phyloP scores from a whole-genome alignment of 2,888 invertebrate genomes.

The Drosophila formosana region DNA sequence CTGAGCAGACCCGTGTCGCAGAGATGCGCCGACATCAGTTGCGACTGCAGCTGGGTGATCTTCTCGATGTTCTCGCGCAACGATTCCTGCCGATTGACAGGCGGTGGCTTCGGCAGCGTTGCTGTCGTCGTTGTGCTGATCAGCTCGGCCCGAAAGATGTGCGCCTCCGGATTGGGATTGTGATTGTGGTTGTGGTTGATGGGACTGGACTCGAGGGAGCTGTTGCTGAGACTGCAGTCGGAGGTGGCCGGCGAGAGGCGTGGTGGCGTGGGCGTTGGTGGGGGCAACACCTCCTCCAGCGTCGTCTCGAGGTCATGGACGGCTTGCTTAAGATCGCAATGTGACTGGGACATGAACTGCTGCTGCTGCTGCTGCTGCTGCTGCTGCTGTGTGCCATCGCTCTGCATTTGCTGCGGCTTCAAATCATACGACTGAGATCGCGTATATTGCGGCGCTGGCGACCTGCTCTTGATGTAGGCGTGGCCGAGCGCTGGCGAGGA shows the following conservation, averaged over 20 bases:
- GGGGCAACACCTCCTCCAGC: slow-evolving; percentile 75
- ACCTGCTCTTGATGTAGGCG: slow-evolving; percentile 58
- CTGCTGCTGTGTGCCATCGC: slow-evolving; percentile 50
- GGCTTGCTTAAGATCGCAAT: slow-evolving; percentile 84
- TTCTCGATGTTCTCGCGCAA: slow-evolving; percentile 85
- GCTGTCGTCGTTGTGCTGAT: slow-evolving; percentile 82
- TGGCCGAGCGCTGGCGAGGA: slow-evolving; percentile 81
- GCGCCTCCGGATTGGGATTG: slow-evolving; percentile 51
- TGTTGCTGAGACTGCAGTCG: slow-evolving; percentile 82
- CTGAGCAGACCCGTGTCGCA: slow-evolving; percentile 72
- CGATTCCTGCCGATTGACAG: slow-evolving; percentile 83
- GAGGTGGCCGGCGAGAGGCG: slow-evolving; percentile 84
- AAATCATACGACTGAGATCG: slow-evolving; percentile 84
- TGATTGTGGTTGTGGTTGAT: slow-evolving; percentile 47
- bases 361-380: slow-evolving; percentile 35
- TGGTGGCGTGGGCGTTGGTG: slow-evolving; percentile 48
- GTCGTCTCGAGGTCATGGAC: slow-evolving; percentile 83
- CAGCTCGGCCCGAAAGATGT: slow-evolving; percentile 84
- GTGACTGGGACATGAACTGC: slow-evolving; percentile 83
- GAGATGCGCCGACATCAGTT: slow-evolving; percentile 85
- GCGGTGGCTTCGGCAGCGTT: slow-evolving; percentile 60
- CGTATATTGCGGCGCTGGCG: slow-evolving; percentile 69
- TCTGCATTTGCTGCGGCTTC: slow-evolving; percentile 76
- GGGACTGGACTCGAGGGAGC: slow-evolving; percentile 68
- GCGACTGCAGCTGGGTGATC: slow-evolving; percentile 84